phyloP scores from a whole-genome alignment of 2,113 vertebrate species.

The Corvus cornix region DNA sequence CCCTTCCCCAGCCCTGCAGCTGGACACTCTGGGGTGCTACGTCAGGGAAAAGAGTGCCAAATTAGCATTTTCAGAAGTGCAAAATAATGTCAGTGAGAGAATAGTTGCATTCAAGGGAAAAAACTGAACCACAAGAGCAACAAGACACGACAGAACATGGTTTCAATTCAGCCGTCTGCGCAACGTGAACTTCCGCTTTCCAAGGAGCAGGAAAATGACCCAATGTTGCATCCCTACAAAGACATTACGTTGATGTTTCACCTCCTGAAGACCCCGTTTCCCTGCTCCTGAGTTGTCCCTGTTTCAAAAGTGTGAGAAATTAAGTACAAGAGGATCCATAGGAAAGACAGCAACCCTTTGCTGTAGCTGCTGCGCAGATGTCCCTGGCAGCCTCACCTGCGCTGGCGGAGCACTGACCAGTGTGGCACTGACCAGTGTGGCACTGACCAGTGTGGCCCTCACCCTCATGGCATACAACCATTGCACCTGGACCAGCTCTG shows the following conservation, averaged over 20 bases:
- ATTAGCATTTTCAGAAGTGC: neutral
- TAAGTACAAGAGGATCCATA: neutral
- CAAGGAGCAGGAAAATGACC: neutral
- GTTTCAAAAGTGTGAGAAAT: neutral
- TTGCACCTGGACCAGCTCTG: neutral
- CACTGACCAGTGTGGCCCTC: neutral
- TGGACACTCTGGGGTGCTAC: neutral
- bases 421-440: neutral
- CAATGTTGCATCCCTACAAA: neutral
- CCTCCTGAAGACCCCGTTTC: neutral
- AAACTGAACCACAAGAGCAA: neutral
- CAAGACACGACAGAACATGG: neutral
- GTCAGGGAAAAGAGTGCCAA: neutral
- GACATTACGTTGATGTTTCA: neutral
- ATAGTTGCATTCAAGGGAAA: neutral
- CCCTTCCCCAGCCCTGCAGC: neutral
- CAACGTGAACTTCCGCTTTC: neutral
- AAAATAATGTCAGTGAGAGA: neutral
- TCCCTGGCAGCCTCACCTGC: neutral
- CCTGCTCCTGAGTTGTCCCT: neutral
- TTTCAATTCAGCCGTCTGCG: neutral
- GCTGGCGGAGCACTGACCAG: too few species aligned
- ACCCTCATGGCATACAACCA: accelerated
- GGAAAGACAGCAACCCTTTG: neutral
- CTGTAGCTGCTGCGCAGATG: neutral